Evolutionary conservation across 2,888 invertebrate species (phyloP), one percentile per base, ranked within the genome.

Genomic region (Orthonychiurus folsomi): DNA sequence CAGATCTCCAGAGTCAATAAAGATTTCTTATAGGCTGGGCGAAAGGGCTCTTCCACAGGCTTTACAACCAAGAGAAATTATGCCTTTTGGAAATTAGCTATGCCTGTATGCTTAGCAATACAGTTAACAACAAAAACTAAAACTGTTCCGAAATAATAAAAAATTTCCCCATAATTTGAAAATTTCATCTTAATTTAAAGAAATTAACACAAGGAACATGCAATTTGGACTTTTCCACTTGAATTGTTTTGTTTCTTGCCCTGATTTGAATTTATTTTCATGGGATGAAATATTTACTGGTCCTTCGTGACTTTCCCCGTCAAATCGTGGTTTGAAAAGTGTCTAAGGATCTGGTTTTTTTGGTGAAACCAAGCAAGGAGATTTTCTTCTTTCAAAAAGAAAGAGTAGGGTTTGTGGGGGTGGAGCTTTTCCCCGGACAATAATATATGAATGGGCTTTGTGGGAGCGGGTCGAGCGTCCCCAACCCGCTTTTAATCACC

Each of bases 1-100:
- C 9, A 37, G 37, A 37, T 37, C 37, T 37, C 37, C 15, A 5
- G 37, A 64, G 67, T 66, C 65, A 67, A 67, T 67, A 67, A 66
- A 67, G 64, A 65, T 37, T 9, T 37, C 37, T 37, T 37, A 48
- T 25, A n/a, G 37, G 5, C 37, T 15, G 15, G 15, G 15, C 9
- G 9, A 37, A 37, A 37, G 37, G 37, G n/a, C n/a, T n/a, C n/a
- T n/a, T n/a, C n/a, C n/a, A n/a, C n/a, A n/a, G n/a, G n/a, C n/a
- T n/a, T n/a, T n/a, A n/a, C n/a, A n/a, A n/a, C n/a, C n/a, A n/a
- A n/a, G n/a, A n/a, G n/a, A n/a, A n/a, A n/a, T n/a, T n/a, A n/a
- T n/a, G n/a, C n/a, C n/a, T n/a, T n/a, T n/a, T n/a, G n/a, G n/a
- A n/a, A n/a, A n/a, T n/a, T n/a, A n/a, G n/a, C n/a, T n/a, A n/a